Evolutionary conservation across 2,888 invertebrate genomes (phyloP), one percentile per base, ranked within the genome.

Genomic region (Metellina segmentata): DNA sequence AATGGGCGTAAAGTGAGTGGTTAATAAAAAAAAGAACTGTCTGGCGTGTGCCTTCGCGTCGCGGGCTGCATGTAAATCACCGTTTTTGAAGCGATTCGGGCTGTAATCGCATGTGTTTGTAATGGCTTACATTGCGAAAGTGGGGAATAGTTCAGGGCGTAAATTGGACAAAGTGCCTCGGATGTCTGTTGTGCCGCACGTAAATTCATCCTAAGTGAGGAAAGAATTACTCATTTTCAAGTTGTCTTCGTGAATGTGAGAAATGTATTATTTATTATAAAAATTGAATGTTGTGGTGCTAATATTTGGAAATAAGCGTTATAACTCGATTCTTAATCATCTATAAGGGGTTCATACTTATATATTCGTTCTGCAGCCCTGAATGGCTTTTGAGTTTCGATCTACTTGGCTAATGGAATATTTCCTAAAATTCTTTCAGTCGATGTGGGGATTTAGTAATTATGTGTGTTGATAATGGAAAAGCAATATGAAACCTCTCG

Each of bases 1-100:
- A 72, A 72, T 19, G 19, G 7, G 20, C 71, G 82, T 49, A 20
- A 82, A 82, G 71, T 71, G 71, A 71, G 71, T 70, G 74, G 48
- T 85, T 74, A 75, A 72, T 85, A 53, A 74, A 75, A 52, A 49
- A 19, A 61, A 16, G 16, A 8, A 16, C 61, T 61, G 61, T 61
- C 16, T 61, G 61, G 61, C 61, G 61, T 61, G 9, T 34, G 34
- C 34, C 61, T 61, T 5, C 11, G 61, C 5, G 61, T 61, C 16
- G 61, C 11, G 61, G 61, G 34, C 34, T 34, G 34, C 34, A 34
- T 34, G 34, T 34, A 61, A 61, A 16, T 9, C 7, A 16, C 61
- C 61, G 13, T 13, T 61, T 61, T 61, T 61, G 16, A 8, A 34
- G 34, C 34, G 34, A 34, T 34, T 34, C 34, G 34, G 34, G 34